Conservation (phyloP, 2,797 vertebrate species). For the Cryptoblepharus egeriae region DNA sequence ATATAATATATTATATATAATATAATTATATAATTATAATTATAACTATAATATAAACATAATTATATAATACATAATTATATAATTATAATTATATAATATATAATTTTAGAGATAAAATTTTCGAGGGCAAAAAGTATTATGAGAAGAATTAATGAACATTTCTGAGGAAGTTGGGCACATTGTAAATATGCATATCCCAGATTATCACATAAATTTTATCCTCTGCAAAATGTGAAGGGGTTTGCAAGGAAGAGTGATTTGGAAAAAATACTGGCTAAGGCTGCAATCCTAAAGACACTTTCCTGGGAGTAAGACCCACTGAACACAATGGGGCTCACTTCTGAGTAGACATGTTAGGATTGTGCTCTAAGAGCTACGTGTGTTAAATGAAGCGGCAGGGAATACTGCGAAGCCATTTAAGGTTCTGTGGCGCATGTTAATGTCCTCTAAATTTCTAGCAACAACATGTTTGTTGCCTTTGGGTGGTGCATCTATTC, state of each 20-base stretch:
- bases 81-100: too few species aligned
- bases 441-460: slow-evolving; percentile 46
- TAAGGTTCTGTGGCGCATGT: slow-evolving; percentile 50
- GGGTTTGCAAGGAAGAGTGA: background rate
- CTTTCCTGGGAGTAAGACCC: too few species aligned
- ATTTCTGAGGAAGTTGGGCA: background rate
- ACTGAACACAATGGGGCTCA: too few species aligned
- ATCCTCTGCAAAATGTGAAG: background rate
- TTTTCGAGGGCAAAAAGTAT: background rate
- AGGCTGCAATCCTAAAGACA: too few species aligned
- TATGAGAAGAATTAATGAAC: background rate
- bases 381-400: background rate
- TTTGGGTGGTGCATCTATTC: background rate
- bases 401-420: slow-evolving; percentile 25
- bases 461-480: slow-evolving; percentile 18
- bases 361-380: too few species aligned
- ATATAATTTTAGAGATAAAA: too few species aligned
- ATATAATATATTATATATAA: too few species aligned
- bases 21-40: too few species aligned
- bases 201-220: background rate
- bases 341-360: too few species aligned
- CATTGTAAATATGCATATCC: background rate
- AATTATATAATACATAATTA: too few species aligned
- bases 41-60: too few species aligned
- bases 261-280: background rate